Base-by-base conservation (phyloP, 1,140 invertebrate genomes). In the Drosophila cardini region DNA sequence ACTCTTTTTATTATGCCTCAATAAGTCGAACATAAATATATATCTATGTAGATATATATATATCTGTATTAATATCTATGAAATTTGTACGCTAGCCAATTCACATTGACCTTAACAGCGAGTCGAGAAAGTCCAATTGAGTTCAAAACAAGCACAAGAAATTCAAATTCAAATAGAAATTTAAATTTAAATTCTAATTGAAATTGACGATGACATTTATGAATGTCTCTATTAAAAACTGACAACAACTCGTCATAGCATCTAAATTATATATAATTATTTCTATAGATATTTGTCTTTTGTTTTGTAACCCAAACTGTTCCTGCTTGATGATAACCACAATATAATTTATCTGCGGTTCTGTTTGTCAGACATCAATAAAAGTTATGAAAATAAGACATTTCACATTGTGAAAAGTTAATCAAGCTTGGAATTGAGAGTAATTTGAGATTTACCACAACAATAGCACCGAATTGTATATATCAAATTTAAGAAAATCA, bases 181-280 rank as follows among this genome's bases (percentile, higher is more conserved):
- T n/a, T n/a, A n/a, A n/a, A n/a, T n/a, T n/a, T n/a, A n/a, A n/a
- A 76, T 82, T 72, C 7, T 62, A 84, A 76, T 83, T 74, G 8
- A 72, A 85, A 85, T 86, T 85, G 81, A 85, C 75, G 78, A 69
- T 75, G 82, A 87, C 82, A 82, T 87, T 86, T 83, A 87, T 86
- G 83, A 86, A 78, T 87, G 77, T 78, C 74, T 86, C 61, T 61
- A 80, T 57, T 80, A 85, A 67, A 52, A 78, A 65, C 63, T 75
- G 53, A 76, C 65, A 76, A 65, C 40, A 43, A 46, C 60, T 55
- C 40, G 56, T 71, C 48, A 67, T 11, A 57, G 55, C 40, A 43
- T 26, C 38, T 26, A 11, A 9, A 13, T 38, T 50, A 16, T 68
- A 67, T 21, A 48, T 7, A 21, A 60, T 46, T 18, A 7, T 15